These are phyloP conservation scores for Morpho deidamia DNA, from an alignment of 2,888 invertebrate species.

Conservation along the genomic window DNA sequence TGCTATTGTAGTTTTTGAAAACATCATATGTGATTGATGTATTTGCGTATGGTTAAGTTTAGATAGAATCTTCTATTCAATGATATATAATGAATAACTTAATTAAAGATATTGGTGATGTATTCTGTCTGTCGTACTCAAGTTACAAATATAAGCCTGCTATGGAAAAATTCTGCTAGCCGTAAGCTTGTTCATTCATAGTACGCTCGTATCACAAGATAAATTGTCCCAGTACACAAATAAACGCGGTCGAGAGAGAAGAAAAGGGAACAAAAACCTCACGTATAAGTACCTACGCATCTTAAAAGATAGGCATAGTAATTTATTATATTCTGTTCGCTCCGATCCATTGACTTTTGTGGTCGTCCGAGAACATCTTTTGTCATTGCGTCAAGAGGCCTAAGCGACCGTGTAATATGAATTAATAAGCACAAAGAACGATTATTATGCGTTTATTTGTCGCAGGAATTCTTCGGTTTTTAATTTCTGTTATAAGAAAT, in stretches of 20 bases:
- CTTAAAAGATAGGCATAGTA: constrained; percentile 57
- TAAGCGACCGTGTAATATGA: constrained; percentile 77
- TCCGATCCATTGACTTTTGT: constrained; percentile 71
- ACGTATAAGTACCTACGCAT: constrained; percentile 47
- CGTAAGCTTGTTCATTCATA: constrained; percentile 69
- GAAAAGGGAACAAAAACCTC: constrained; percentile 57
- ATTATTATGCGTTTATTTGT: constrained; percentile 71
- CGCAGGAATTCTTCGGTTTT: constrained; percentile 49
- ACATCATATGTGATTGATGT: no score
- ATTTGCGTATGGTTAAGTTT: no score
- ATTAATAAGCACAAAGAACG: constrained; percentile 76
- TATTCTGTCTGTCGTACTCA: not conserved
- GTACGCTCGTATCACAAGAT: constrained; percentile 64
- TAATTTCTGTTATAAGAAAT: constrained; percentile 46
- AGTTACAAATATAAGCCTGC: constrained; percentile 1
- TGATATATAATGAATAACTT: not conserved
- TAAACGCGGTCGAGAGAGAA: constrained; percentile 55
- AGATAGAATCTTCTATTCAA: not conserved
- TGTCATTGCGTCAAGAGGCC: constrained; percentile 64
- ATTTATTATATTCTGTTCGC: constrained; percentile 73
- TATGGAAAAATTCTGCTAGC: constrained; percentile 14
- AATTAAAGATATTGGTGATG: not conserved
- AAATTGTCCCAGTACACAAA: constrained; percentile 70
- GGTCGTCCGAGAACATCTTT: constrained; percentile 61
- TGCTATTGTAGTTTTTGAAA: no score